Evolutionary conservation across 2,113 vertebrate species (phyloP).

Genomic region (Casuarius casuarius): DNA sequence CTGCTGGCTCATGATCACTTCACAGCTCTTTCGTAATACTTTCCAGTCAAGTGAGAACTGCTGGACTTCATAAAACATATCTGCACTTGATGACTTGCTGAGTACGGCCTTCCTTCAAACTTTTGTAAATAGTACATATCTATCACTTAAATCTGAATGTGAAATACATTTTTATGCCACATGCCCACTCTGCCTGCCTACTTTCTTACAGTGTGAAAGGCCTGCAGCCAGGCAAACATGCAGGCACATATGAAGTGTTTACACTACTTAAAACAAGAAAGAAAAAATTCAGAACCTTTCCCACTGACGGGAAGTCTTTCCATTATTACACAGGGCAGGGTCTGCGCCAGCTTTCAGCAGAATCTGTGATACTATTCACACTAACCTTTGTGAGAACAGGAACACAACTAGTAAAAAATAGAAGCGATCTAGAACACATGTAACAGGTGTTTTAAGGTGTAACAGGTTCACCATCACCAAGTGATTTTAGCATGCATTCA

Average conservation of each 20-base stretch:
- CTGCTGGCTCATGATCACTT: not conserved
- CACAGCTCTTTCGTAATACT: not conserved
- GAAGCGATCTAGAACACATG: not conserved
- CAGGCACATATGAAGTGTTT: not conserved
- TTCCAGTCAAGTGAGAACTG: not conserved
- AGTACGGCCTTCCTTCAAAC: not conserved
- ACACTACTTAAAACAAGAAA: not conserved
- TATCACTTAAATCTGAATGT: not conserved
- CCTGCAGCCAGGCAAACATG: not conserved
- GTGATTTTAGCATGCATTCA: not conserved
- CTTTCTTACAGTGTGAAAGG: not conserved
- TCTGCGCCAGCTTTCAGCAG: not conserved
- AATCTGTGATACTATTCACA: not conserved
- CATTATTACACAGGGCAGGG: not conserved
- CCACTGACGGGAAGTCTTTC: not conserved
- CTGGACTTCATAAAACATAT: not conserved
- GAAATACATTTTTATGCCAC: not conserved
- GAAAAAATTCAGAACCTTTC: not conserved
- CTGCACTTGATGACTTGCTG: not conserved
- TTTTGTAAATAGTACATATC: not conserved
- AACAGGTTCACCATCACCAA: not conserved
- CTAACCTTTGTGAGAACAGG: not conserved
- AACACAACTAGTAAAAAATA: not conserved
- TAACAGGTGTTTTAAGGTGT: not conserved
- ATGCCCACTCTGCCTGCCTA: not conserved